Conservation (phyloP, 2,113 vertebrate genomes). For the Noturus placidus region DNA sequence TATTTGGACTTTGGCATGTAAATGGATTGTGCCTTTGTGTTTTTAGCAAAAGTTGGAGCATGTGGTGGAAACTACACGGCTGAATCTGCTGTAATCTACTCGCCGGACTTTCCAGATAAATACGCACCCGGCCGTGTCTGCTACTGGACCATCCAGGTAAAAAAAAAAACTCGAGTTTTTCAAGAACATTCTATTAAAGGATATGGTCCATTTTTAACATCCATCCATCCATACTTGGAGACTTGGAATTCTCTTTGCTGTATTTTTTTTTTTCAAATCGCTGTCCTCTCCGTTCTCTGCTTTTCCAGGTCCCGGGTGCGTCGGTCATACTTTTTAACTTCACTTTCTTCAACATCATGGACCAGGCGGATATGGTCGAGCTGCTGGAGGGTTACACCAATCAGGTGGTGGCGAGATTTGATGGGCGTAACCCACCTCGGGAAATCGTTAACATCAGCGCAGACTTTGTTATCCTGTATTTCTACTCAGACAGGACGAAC, state of each 20-base stretch:
- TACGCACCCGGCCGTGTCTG: slow-evolving; percentile 84
- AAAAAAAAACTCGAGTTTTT: neutral
- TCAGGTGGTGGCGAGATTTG: slow-evolving; percentile 85
- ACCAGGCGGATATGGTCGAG: slow-evolving; percentile 95
- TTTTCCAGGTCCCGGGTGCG: slow-evolving; percentile 75
- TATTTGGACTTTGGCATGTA: neutral
- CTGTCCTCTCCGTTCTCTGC: neutral
- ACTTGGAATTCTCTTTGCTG: neutral
- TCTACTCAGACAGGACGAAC: slow-evolving; percentile 92
- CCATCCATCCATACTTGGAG: no score
- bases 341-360: slow-evolving; percentile 90
- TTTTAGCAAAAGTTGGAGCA: slow-evolving; percentile 84
- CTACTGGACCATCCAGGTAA: slow-evolving; percentile 89
- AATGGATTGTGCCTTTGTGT: slow-evolving; percentile 18
- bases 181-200: neutral
- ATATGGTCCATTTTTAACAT: neutral
- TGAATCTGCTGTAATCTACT: slow-evolving; percentile 86
- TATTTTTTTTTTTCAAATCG: neutral
- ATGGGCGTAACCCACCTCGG: slow-evolving; percentile 82
- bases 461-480: slow-evolving; percentile 92
- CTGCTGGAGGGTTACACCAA: slow-evolving; percentile 88
- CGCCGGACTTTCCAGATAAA: slow-evolving; percentile 91
- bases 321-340: slow-evolving; percentile 86
- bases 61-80: slow-evolving; percentile 92
- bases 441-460: slow-evolving; percentile 83